Percentiles rank a stretch among this genome's conserved stretches.
phyloP scores from a whole-genome alignment of 2,797 vertebrate genomes.

The Eulemur rubriventer region DNA sequence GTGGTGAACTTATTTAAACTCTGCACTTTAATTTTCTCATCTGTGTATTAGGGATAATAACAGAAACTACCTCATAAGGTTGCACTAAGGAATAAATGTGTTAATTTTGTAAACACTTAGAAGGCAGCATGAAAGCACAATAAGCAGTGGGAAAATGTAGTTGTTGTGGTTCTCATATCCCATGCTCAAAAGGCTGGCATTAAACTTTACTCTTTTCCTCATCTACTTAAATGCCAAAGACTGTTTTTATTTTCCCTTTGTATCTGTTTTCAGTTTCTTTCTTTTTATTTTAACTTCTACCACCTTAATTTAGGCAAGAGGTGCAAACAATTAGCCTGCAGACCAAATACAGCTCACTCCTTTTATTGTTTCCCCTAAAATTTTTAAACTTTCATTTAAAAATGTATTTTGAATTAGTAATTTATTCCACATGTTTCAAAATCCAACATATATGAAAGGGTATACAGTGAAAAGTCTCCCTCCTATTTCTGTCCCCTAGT shows the following conservation, averaged over 20 bases:
- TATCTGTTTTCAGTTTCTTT: neutral
- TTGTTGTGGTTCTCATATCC: neutral
- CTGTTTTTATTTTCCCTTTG: neutral
- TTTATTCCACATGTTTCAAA: neutral
- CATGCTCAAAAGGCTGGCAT: neutral
- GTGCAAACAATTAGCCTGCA: neutral
- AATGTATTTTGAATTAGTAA: slow-evolving; percentile 12
- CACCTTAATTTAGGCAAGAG: slow-evolving; percentile 29
- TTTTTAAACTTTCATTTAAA: neutral
- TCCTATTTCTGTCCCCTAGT: neutral
- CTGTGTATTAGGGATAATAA: neutral
- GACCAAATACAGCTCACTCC: neutral
- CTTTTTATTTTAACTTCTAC: neutral
- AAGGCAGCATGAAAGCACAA: neutral
- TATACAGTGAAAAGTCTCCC: neutral
- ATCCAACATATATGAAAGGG: neutral
- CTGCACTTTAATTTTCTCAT: neutral
- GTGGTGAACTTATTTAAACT: slow-evolving; percentile 29
- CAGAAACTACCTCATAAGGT: neutral
- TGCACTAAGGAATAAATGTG: neutral
- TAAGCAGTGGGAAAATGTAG: neutral
- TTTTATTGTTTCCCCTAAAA: neutral
- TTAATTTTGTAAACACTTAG: slow-evolving; percentile 25
- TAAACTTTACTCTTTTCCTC: neutral
- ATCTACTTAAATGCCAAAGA: neutral